Evolutionary conservation across 2,113 vertebrate genomes (phyloP), one percentile per base, ranked within the genome.

Genomic region (Charadrius vociferus): DNA sequence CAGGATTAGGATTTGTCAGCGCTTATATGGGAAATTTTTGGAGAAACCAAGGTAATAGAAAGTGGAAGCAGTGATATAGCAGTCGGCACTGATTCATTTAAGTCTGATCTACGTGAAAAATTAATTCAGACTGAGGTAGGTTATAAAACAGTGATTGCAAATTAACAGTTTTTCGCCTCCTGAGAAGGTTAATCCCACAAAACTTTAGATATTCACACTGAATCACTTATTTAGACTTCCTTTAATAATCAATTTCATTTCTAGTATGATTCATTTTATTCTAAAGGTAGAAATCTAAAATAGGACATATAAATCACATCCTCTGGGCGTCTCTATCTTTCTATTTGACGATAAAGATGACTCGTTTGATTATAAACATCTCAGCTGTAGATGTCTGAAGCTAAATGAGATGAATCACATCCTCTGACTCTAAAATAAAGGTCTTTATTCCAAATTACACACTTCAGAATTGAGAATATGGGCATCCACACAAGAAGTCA

Each of bases 361-460:
- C 61, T 97, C 0, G 14, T 91, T 95, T 95, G 92, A 73, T 95
- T 95, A 94, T 90, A 96, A 96, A 96, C 93, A 96, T 94, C 87
- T 96, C 85, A 95, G 87, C 81, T 96, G 83, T 97, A 81, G 91
- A 89, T 52, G 68, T 96, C 86, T 93, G 87, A 91, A 93, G 58
- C 74, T 82, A 96, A 96, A 94, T 90, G 43, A 93, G 93, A 95
- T 94, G 45, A 97, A 90, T 96, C 92, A 91, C 27, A 94, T 94
- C 92, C 81, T 91, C 87, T 88, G 62, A 90, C 78, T 97, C 89
- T 93, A 94, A 96, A 96, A 96, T 93, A 93, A 93, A 56, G 26
- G 83, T 88, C 90, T 96, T 97, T 95, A 91, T 95, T 91, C 73
- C 70, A 96, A 96, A 96, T 97, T 95, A 94, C 87, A 94, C 81